A percentile compares a stretch with the other conserved stretches of the same genome.
Evolutionary conservation across 2,888 invertebrate genomes (phyloP).

Genomic region (Xanthorhoe designata): DNA sequence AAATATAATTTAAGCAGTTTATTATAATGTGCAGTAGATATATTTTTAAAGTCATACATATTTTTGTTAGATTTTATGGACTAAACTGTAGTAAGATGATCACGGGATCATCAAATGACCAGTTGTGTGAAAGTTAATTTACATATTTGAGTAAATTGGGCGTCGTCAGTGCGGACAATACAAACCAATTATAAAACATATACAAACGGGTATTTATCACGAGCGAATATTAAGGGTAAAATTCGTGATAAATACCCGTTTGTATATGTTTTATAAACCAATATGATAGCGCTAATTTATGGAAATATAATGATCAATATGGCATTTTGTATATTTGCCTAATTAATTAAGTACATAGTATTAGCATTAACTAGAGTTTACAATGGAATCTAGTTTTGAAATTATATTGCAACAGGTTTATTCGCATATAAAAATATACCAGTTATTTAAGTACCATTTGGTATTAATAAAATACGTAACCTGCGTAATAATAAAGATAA

Average conservation of each 20-base stretch:
- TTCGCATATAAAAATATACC: too few species aligned
- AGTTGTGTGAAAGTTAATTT: slow-evolving; percentile 7
- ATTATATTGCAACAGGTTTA: background rate
- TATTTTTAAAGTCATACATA: background rate
- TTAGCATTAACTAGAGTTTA: slow-evolving; percentile 24
- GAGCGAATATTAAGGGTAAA: too few species aligned
- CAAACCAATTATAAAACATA: too few species aligned
- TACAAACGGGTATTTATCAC: too few species aligned
- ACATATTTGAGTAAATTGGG: slow-evolving; percentile 12
- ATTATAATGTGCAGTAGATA: background rate
- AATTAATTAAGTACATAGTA: background rate
- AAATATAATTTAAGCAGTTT: background rate
- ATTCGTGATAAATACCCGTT: too few species aligned
- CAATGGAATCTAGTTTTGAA: slow-evolving; percentile 14
- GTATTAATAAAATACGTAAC: too few species aligned
- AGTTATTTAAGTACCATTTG: too few species aligned
- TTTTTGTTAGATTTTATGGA: slow-evolving; percentile 1
- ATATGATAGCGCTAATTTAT: slow-evolving; percentile 1
- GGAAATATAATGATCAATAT: slow-evolving; percentile 10
- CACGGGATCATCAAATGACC: background rate
- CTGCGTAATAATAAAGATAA: too few species aligned
- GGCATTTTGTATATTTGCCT: background rate
- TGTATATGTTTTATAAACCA: too few species aligned
- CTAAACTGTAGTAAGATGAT: slow-evolving; percentile 1
- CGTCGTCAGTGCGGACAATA: slow-evolving; percentile 2